Evolutionary conservation across 2,888 invertebrate genomes (phyloP), one percentile per base, ranked within the genome.

Genomic region (Ashinkailepas kermadecensis): DNA sequence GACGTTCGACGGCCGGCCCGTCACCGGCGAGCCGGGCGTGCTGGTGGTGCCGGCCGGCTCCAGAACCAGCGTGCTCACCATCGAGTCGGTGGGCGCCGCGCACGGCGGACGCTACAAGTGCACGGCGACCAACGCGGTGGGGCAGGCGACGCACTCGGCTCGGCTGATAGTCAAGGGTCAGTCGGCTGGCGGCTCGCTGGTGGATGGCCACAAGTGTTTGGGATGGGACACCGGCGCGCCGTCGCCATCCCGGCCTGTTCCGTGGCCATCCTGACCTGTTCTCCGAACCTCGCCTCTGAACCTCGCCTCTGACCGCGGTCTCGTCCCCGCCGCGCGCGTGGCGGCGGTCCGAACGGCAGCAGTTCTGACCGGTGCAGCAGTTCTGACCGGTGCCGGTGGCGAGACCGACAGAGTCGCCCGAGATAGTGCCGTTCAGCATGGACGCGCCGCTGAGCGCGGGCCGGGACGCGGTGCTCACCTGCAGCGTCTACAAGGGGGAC

Each of bases 81-180:
- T 93, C 84, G 91, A 92, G 84, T 90, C 92, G n/a, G 90, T 93
- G 79, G 91, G 91, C 82, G 91, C 91, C 70, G 89, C 90, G 82
- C 93, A 94, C 87, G 91, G 92, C 84, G 94, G 94, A 82, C 90
- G 91, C 86, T 94, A 93, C 86, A 93, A 92, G 74, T 94, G 94
- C 86, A 90, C 91, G 81, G 94, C 93, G 54, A 90, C 89, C 84
- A 94, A 94, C 88, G 89, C 88, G 86, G 94, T 93, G 78, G 94
- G 94, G 84, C 89, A 89, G 85, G 90, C 91, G 85, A 91, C 91
- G 87, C 91, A 91, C 86, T 90, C 91, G 79, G 90, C 93, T 85
- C 89, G 90, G 85, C 89, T 94, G 86, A 90, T 91, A 89, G 92
- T 80, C n/a, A 56, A 6, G 39, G 67, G 80, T 54, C 54, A 59